phyloP scores from a whole-genome alignment of 2,113 vertebrate species.

The Heterotis niloticus region DNA sequence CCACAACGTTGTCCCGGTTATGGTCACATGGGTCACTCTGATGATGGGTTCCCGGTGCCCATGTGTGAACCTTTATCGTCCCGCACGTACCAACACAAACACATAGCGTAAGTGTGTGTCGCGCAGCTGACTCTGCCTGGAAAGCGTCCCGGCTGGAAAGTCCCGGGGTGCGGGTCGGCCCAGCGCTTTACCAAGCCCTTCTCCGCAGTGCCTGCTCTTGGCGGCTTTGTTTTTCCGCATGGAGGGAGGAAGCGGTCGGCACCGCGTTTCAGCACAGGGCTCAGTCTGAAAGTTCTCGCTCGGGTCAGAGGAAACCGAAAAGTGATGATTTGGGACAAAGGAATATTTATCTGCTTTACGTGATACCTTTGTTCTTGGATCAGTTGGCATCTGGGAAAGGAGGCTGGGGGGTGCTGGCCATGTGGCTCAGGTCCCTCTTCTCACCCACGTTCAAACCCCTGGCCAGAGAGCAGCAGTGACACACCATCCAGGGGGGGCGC shows the following conservation, averaged over 20 bases:
- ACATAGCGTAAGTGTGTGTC: constrained; percentile 6
- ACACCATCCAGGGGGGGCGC: constrained; percentile 32
- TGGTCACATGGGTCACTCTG: background rate
- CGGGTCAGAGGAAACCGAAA: constrained; percentile 35
- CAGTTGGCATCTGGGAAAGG: background rate
- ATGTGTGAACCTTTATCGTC: background rate
- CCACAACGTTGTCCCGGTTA: background rate
- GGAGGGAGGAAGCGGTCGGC: constrained; percentile 63
- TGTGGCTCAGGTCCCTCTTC: constrained; percentile 27
- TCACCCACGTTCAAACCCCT: constrained; percentile 40
- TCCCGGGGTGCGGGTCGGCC: constrained; percentile 57
- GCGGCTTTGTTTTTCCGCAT: constrained; percentile 54
- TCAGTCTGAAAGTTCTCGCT: constrained; percentile 56
- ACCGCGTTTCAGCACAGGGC: constrained; percentile 54
- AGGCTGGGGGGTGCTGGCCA: constrained; percentile 28
- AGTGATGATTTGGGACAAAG: constrained; percentile 36
- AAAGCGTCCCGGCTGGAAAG: constrained; percentile 66
- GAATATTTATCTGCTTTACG: constrained; percentile 37
- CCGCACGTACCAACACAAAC: background rate
- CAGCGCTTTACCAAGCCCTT: constrained; percentile 5
- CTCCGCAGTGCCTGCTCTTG: background rate
- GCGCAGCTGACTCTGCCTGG: constrained; percentile 46
- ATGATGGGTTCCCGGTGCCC: background rate
- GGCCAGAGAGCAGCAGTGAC: constrained; percentile 29
- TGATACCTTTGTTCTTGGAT: constrained; percentile 19